A percentile compares a stretch with the other conserved stretches of the same genome.
Conservation (phyloP, 2,888 invertebrate species). For the Smittia sp. region DNA sequence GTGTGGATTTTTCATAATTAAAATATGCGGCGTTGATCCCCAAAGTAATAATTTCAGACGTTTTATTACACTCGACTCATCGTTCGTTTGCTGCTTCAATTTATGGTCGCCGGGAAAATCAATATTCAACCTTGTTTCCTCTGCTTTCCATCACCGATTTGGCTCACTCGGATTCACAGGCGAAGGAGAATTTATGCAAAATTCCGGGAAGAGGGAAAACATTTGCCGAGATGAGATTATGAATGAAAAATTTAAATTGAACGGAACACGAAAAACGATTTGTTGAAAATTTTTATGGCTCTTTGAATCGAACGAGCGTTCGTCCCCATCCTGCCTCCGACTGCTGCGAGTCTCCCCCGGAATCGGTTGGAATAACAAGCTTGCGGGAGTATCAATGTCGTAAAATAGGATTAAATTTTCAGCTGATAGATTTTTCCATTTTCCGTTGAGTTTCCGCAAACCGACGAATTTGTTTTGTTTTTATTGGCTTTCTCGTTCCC, state of each 20-base stretch:
- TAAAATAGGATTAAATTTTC: constrained; percentile 36
- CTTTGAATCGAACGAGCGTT: constrained; percentile 22
- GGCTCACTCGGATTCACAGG: too few relatives aligned
- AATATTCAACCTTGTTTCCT: constrained; percentile 25
- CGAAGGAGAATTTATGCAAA: too few relatives aligned
- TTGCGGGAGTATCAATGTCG: constrained; percentile 35
- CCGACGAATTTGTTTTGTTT: not conserved
- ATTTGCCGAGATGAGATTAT: constrained; percentile 6
- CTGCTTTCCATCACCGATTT: constrained; percentile 11
- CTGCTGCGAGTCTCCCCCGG: not conserved
- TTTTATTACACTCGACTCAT: not conserved
- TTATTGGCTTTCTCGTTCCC: not conserved
- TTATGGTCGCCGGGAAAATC: constrained; percentile 16
- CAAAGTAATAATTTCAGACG: constrained; percentile 14
- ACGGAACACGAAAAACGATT: constrained; percentile 40
- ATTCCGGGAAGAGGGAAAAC: not conserved
- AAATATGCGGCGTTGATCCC: constrained; percentile 31
- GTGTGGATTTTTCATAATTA: constrained; percentile 34
- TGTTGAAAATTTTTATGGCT: constrained; percentile 39
- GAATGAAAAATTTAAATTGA: constrained; percentile 34
- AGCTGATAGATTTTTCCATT: not conserved
- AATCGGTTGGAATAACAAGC: constrained; percentile 5
- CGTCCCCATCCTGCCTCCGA: not conserved
- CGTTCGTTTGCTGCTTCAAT: constrained; percentile 15
- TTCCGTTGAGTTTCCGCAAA: not conserved